Evolutionary conservation across 2,113 vertebrate genomes (phyloP), one percentile per base, ranked within the genome.

Genomic region (Chinchilla lanigera): DNA sequence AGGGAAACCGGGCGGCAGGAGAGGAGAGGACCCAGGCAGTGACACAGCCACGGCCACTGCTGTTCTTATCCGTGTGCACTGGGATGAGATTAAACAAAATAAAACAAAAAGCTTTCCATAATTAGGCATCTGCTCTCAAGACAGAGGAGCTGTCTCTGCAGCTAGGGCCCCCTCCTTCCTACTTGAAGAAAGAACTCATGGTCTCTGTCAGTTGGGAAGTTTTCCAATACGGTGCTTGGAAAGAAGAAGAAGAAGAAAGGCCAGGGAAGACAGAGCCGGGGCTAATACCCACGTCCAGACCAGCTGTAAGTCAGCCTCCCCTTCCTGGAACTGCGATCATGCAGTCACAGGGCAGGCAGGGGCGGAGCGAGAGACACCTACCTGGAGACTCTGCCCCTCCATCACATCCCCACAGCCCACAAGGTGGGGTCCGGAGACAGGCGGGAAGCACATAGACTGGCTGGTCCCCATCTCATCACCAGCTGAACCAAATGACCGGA

Each of bases 351-450:
- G 0, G 24, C 5, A 54, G 24, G 58, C 14, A 75, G 52, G 0
- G 41, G 0, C 11, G 0, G 56, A 44, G 81, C 17, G 50, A 20
- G 85, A n/a, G 85, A 67, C 77, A 92, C 89, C 9, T 97, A 99
- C 99, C 98, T 99, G 97, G 75, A 2, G 94, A 0, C 90, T 91
- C 60, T 83, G 95, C 22, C 98, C 99, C 97, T 98, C 98, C 98
- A 99, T 99, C 93, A 99, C 98, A 85, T 99, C 99, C 1, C 97
- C 75, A 77, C 98, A 99, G 94, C 98, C 98, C 78, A 99, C 98
- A 0, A 0, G 89, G 89, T 98, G 97, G 1, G 98, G 97, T 20
- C 99, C 99, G 3, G 93, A 94, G 12, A 97, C 96, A 33, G 7
- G 67, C 0, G 99, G 99, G 69, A 99, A 96, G 5, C 69, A 95